A percentile compares a stretch with the other conserved stretches of the same genome.
Evolutionary conservation across 2,888 invertebrate genomes (phyloP).

Genomic region (Nycteola revayana): DNA sequence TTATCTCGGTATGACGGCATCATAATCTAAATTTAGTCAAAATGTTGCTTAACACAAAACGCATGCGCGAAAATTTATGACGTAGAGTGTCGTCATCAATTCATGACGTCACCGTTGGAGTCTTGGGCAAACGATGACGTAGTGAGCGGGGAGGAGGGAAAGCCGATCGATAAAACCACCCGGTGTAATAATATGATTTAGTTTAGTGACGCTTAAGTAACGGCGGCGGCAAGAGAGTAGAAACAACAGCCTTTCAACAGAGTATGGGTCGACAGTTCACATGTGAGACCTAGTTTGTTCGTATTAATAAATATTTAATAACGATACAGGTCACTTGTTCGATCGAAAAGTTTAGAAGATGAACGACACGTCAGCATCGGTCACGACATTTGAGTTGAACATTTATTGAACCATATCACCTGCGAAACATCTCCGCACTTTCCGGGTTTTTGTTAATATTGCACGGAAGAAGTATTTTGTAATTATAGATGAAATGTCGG

Average conservation of each 20-base stretch:
- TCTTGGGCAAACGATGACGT: constrained; percentile 62
- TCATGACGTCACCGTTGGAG: constrained; percentile 51
- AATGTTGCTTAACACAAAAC: constrained; percentile 21
- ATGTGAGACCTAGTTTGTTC: constrained; percentile 45
- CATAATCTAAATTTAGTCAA: constrained; percentile 43
- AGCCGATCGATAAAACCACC: constrained; percentile 50
- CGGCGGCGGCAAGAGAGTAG: constrained; percentile 46
- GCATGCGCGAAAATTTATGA: constrained; percentile 60
- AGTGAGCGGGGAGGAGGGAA: constrained; percentile 36
- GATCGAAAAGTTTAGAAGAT: constrained; percentile 48
- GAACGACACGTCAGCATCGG: too few relatives aligned
- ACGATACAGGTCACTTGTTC: constrained; percentile 54
- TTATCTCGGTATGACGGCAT: constrained; percentile 32
- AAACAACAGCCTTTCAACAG: constrained; percentile 54
- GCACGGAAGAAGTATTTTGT: too few relatives aligned
- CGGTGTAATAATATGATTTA: constrained; percentile 50
- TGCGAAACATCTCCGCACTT: too few relatives aligned
- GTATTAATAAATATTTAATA: constrained; percentile 32
- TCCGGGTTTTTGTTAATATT: too few relatives aligned
- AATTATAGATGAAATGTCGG: too few relatives aligned
- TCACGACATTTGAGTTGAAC: too few relatives aligned
- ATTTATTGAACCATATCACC: too few relatives aligned
- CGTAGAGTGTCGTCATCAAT: constrained; percentile 56
- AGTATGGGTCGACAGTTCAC: constrained; percentile 67
- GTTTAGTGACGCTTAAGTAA: constrained; percentile 65